A percentile compares a stretch with the other conserved stretches of the same genome.
phyloP scores from a whole-genome alignment of 2,113 vertebrate genomes.

The Nansenia antarctica region DNA sequence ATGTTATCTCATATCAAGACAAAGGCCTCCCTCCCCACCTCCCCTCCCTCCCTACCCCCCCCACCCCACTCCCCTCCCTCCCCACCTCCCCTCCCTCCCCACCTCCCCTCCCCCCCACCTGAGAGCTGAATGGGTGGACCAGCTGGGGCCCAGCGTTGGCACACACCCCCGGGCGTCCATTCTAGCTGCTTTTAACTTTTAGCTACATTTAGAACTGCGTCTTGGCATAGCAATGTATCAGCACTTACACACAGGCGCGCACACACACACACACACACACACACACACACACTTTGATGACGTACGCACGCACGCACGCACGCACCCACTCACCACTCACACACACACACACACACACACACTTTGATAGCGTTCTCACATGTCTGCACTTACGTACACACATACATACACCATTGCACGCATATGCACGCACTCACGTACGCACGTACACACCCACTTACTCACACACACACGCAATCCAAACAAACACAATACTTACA shows the following conservation, averaged over 20 bases:
- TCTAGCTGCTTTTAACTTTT: slow-evolving; percentile 56
- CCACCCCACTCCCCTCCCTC: no score
- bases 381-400: no score
- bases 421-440: no score
- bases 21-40: slow-evolving; percentile 18
- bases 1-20: slow-evolving; percentile 26
- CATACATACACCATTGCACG: no score
- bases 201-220: background rate
- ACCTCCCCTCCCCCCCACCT: no score
- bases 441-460: no score
- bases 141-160: slow-evolving; percentile 37
- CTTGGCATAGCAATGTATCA: background rate
- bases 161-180: slow-evolving; percentile 33
- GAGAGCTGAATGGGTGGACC: slow-evolving; percentile 45
- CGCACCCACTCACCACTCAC: no score
- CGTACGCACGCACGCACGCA: background rate
- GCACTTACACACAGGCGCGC: background rate
- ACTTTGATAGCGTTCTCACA: no score
- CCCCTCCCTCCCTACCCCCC: no score
- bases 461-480: no score
- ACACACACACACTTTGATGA: background rate
- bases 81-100: no score
- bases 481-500: no score
- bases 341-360: background rate
- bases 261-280: background rate